Conservation (phyloP, 1,140 invertebrate genomes). For the Berghia stephanieae region DNA sequence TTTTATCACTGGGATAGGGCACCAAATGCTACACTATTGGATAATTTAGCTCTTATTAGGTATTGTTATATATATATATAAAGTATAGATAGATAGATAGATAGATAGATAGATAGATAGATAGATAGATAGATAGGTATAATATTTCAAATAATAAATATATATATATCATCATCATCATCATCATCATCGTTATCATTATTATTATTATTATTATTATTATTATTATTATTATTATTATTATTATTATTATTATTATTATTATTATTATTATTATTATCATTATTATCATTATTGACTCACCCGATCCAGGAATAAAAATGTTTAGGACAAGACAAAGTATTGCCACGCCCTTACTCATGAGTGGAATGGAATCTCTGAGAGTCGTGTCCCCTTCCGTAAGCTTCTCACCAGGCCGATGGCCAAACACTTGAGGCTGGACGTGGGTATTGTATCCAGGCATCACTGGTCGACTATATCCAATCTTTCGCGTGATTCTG, state of each 20-base stretch:
- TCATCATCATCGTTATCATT: too few relatives aligned
- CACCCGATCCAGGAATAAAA: conserved; percentile 69
- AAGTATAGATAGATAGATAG: too few relatives aligned
- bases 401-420: conserved; percentile 42
- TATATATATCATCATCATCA: too few relatives aligned
- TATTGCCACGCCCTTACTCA: conserved; percentile 67
- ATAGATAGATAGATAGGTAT: too few relatives aligned
- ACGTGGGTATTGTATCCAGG: conserved; percentile 46
- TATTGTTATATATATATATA: too few relatives aligned
- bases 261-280: conserved; percentile 4
- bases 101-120: too few relatives aligned
- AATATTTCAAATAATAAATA: too few relatives aligned
- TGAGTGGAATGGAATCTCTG: conserved; percentile 67
- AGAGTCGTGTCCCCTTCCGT: conserved; percentile 47
- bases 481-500: conserved; percentile 46
- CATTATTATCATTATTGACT: too few relatives aligned
- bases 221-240: not conserved
- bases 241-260: not conserved
- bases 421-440: conserved; percentile 18
- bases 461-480: conserved; percentile 52
- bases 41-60: too few relatives aligned
- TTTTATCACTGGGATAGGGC: too few relatives aligned
- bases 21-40: too few relatives aligned
- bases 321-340: conserved; percentile 68
- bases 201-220: not conserved